Evolutionary conservation across 2,113 vertebrate species (phyloP).

Genomic region (Trematomus loennbergii): DNA sequence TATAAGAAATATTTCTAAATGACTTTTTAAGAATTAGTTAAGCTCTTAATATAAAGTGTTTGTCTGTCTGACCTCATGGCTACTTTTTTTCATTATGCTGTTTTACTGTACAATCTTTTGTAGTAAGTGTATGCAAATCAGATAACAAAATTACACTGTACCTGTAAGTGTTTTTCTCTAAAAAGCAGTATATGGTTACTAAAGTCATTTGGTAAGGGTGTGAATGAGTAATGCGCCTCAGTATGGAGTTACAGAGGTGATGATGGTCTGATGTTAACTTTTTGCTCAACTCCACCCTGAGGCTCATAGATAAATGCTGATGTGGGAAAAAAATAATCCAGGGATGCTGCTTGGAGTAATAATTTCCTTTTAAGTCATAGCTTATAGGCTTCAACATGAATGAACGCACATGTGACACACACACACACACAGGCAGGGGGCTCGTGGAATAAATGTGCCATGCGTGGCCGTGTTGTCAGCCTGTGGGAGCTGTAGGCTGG

Average conservation of each 20-base stretch:
- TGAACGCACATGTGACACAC: constrained; percentile 29
- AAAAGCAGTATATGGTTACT: neutral
- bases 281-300: constrained; percentile 12
- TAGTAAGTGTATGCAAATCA: neutral
- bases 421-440: constrained; percentile 10
- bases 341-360: constrained; percentile 42
- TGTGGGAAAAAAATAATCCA: constrained; percentile 30
- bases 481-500: constrained; percentile 64
- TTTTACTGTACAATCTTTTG: too few species aligned
- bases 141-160: neutral
- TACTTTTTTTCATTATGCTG: neutral
- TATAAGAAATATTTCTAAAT: neutral
- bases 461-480: constrained; percentile 58
- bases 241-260: constrained; percentile 30
- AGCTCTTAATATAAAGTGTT: too few species aligned
- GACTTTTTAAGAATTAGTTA: neutral
- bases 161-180: neutral
- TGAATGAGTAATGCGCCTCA: constrained; percentile 35
- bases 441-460: constrained; percentile 65
- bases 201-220: constrained; percentile 23
- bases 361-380: constrained; percentile 58
- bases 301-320: constrained; percentile 43
- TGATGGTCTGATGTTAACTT: constrained; percentile 33
- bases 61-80: neutral
- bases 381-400: constrained; percentile 55